phyloP scores from a whole-genome alignment of 2,113 vertebrate species.

The Strigops habroptila region DNA sequence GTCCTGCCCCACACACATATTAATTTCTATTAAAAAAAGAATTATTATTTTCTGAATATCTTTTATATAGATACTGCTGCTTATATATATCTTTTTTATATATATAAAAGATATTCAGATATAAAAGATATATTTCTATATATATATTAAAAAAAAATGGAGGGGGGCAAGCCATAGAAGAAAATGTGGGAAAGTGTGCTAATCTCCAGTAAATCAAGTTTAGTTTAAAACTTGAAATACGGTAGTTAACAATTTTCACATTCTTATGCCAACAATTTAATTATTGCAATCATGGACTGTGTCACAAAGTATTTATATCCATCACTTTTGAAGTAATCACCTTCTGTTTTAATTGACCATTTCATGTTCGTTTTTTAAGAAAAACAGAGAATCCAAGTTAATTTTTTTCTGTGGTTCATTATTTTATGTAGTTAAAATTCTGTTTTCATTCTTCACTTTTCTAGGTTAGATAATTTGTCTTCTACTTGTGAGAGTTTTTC shows the following conservation, averaged over 20 bases:
- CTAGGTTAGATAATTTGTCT: neutral
- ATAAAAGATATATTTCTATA: too few relatives aligned
- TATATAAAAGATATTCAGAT: too few relatives aligned
- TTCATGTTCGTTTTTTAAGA: neutral
- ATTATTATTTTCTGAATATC: neutral
- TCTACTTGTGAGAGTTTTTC: neutral
- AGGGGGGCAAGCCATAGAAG: neutral
- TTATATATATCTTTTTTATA: too few relatives aligned
- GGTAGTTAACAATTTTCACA: neutral
- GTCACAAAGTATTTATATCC: neutral
- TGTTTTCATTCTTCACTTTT: neutral
- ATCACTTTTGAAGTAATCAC: neutral
- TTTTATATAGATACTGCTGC: too few relatives aligned
- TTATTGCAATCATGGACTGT: neutral
- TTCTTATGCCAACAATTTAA: neutral
- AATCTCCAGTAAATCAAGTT: neutral
- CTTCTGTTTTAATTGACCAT: neutral
- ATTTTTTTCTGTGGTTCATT: neutral
- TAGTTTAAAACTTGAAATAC: neutral
- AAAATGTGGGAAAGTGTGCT: neutral
- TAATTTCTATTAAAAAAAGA: rapidly evolving
- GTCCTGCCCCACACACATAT: neutral
- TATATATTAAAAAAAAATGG: too few relatives aligned
- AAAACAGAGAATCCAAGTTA: neutral
- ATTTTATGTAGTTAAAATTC: neutral